Percentiles rank a stretch among this genome's conserved stretches.
These are phyloP conservation scores for Hemitrygon akajei DNA, from an alignment of 2,797 vertebrate genomes.

Conservation along the genomic window DNA sequence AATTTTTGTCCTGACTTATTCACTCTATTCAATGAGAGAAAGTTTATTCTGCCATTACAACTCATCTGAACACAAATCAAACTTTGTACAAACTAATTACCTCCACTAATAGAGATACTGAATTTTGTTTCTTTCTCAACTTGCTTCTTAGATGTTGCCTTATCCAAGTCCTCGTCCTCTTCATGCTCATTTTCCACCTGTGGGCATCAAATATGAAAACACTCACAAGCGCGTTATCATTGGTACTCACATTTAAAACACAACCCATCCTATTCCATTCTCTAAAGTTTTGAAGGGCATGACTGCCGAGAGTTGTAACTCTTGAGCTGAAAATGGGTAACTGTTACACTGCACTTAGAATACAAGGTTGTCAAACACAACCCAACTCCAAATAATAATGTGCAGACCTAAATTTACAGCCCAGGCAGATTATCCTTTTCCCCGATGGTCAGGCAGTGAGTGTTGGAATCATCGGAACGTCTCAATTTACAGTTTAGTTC, in stretches of 20 bases:
- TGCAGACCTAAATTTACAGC: not conserved
- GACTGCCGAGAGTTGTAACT: not conserved
- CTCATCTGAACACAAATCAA: not conserved
- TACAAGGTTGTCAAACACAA: not conserved
- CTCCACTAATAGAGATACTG: slow-evolving; percentile 63
- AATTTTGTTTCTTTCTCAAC: slow-evolving; percentile 52
- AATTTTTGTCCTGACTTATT: not conserved
- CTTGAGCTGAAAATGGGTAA: not conserved
- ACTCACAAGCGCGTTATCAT: not conserved
- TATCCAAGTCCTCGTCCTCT: slow-evolving; percentile 42
- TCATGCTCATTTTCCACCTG: slow-evolving; percentile 41
- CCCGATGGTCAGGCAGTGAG: not conserved
- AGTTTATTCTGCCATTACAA: no score
- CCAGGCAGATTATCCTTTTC: not conserved
- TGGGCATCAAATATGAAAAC: not conserved
- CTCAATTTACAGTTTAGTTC: not conserved
- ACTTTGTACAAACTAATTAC: slow-evolving; percentile 50
- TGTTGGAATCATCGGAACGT: not conserved
- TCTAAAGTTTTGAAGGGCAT: not conserved
- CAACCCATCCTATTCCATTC: not conserved
- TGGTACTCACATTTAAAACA: not conserved
- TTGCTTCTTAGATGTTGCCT: slow-evolving; percentile 39
- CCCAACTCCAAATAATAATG: not conserved
- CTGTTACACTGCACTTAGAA: not conserved
- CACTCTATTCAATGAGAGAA: no score